phyloP scores from a whole-genome alignment of 2,797 vertebrate species.

The Cyprinella venusta region DNA sequence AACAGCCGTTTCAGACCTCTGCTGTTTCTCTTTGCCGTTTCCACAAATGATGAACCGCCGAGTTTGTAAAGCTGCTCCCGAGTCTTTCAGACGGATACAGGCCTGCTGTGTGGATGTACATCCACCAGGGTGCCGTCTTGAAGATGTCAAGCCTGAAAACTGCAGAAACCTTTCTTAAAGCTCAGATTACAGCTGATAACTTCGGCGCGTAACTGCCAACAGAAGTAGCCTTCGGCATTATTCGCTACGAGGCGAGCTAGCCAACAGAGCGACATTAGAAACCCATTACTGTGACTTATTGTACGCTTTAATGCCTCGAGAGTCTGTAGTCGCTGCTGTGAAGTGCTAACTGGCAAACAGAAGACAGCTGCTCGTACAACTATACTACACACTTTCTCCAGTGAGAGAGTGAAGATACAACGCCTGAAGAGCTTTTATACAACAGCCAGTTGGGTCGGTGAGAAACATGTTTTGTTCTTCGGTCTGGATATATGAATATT shows the following conservation, averaged over 20 bases:
- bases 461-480: not conserved
- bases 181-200: conserved; percentile 50
- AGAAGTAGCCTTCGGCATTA: conserved; percentile 26
- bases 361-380: conserved; percentile 32
- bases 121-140: conserved; percentile 43
- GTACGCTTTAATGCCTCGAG: conserved; percentile 35
- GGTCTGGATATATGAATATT: not conserved
- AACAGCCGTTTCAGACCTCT: conserved; percentile 33
- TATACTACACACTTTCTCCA: not conserved
- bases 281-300: conserved; percentile 47
- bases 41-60: conserved; percentile 6
- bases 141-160: conserved; percentile 28
- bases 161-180: conserved; percentile 35
- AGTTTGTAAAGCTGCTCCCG: conserved; percentile 42
- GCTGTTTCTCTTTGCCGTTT: conserved; percentile 18
- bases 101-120: conserved; percentile 37
- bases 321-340: conserved; percentile 24
- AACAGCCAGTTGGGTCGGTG: conserved; percentile 7
- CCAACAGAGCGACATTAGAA: conserved; percentile 50
- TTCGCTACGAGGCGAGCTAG: conserved; percentile 14
- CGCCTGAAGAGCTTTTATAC: conserved; percentile 9
- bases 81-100: conserved; percentile 24
- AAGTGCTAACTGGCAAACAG: conserved; percentile 31
- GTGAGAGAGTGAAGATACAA: not conserved
- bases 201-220: conserved; percentile 21